phyloP scores from a whole-genome alignment of 2,888 invertebrate species.

The Furcula furcula region DNA sequence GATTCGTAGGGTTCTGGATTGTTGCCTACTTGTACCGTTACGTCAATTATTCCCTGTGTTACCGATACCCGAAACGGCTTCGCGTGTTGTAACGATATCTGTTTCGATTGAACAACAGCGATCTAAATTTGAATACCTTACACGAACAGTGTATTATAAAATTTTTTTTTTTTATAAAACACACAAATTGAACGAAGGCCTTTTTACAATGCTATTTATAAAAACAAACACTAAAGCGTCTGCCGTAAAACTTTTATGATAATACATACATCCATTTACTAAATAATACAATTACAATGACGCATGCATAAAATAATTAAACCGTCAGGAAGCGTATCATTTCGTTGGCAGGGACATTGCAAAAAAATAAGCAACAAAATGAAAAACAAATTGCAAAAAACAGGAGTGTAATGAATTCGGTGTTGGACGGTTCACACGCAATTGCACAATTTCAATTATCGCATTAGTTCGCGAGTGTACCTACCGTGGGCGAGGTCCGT shows the following conservation, averaged over 20 bases:
- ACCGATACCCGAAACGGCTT: conserved; percentile 64
- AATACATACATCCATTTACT: conserved; percentile 37
- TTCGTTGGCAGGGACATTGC: conserved; percentile 46
- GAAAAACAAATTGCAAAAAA: conserved; percentile 64
- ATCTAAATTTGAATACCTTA: not conserved
- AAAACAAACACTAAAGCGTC: conserved; percentile 1
- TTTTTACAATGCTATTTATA: not conserved
- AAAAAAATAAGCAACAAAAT: conserved; percentile 45
- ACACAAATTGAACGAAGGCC: too few species aligned
- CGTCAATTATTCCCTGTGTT: conserved; percentile 73
- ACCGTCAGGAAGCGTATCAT: conserved; percentile 62
- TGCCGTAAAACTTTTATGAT: conserved; percentile 23
- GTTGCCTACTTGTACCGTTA: conserved; percentile 76
- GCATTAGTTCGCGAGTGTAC: conserved; percentile 70
- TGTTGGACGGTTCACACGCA: conserved; percentile 76
- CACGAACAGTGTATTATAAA: not conserved
- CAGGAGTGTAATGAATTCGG: conserved; percentile 75
- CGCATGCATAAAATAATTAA: conserved; percentile 62
- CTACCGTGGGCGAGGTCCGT: conserved; percentile 44
- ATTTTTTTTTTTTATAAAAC: too few species aligned
- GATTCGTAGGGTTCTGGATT: conserved; percentile 81
- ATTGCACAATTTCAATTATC: conserved; percentile 83
- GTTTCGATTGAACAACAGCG: conserved; percentile 23
- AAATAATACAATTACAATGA: conserved; percentile 37
- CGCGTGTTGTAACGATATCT: conserved; percentile 34